These are phyloP conservation scores for Semnornis frantzii DNA, from an alignment of 2,113 vertebrate species.

Conservation along the genomic window DNA sequence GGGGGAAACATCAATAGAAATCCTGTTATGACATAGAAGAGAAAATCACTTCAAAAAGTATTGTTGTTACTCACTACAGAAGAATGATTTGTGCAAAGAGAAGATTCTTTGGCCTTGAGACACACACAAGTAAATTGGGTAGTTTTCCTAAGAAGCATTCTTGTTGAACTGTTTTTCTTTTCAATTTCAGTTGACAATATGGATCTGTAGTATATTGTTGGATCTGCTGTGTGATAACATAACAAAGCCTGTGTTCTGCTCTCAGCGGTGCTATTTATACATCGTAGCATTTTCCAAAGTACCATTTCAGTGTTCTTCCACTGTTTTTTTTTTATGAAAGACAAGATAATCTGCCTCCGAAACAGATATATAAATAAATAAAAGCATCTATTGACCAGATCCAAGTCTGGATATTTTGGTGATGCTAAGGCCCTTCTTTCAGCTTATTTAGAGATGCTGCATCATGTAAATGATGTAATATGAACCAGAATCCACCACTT, in stretches of 20 bases:
- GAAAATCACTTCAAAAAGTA: constrained; percentile 49
- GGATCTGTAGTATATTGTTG: constrained; percentile 64
- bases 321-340: background rate
- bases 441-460: background rate
- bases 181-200: constrained; percentile 64
- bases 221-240: constrained; percentile 58
- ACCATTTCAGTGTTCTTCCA: background rate
- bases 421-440: background rate
- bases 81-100: constrained; percentile 64
- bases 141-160: constrained; percentile 62
- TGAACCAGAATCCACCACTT: background rate
- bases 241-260: constrained; percentile 61
- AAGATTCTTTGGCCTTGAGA: constrained; percentile 64
- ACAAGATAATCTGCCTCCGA: background rate
- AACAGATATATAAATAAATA: background rate
- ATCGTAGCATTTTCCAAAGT: constrained; percentile 51
- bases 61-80: constrained; percentile 59
- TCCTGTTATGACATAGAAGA: constrained; percentile 50
- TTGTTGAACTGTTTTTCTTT: constrained; percentile 66
- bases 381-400: background rate
- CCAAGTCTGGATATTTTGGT: background rate
- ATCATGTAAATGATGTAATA: background rate
- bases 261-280: constrained; percentile 53
- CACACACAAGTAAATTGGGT: constrained; percentile 62
- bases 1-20: constrained; percentile 10